phyloP scores from a whole-genome alignment of 2,797 vertebrate genomes.

The Malurus leucopterus region DNA sequence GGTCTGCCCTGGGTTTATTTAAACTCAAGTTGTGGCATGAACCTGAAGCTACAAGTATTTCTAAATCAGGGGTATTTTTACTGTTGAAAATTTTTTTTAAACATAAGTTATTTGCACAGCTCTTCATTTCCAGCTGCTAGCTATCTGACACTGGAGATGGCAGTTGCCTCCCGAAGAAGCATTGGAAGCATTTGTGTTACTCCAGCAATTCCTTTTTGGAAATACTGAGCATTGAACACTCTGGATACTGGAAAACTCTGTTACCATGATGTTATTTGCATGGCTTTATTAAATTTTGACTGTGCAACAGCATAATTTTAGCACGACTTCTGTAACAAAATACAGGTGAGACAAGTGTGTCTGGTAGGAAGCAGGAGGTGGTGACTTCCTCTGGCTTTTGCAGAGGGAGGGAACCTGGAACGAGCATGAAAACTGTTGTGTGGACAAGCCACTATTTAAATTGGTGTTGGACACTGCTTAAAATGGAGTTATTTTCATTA shows the following conservation, averaged over 20 bases:
- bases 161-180: background rate
- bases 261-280: background rate
- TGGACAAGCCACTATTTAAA: background rate
- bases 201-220: background rate
- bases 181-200: background rate
- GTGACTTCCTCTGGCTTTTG: background rate
- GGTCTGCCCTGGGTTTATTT: background rate
- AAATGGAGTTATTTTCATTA: background rate
- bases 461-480: background rate
- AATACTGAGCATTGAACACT: background rate
- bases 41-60: background rate
- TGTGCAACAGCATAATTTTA: background rate
- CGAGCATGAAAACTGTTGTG: background rate
- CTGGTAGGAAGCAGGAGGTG: background rate
- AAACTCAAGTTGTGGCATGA: background rate
- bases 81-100: background rate
- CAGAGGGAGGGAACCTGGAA: background rate
- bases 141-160: background rate
- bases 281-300: background rate
- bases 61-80: background rate
- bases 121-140: background rate
- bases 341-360: rapidly evolving
- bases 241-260: background rate
- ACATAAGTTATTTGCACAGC: background rate
- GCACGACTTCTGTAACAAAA: background rate